Conservation (phyloP, 2,888 invertebrate genomes). For the Ormyrus nitidulus region DNA sequence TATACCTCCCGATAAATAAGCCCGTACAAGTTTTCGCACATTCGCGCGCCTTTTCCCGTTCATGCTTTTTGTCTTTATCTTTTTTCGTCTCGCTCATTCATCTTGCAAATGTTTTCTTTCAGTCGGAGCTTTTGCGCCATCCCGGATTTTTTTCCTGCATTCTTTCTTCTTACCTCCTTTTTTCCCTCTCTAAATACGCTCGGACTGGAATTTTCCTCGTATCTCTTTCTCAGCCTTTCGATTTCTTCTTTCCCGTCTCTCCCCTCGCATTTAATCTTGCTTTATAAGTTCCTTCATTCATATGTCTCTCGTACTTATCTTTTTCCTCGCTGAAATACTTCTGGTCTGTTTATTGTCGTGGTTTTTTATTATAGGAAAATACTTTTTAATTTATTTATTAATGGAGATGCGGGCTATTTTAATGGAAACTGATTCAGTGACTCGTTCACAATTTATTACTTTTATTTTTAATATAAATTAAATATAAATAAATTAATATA, state of each 20-base stretch:
- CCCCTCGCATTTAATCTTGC: slow-evolving; percentile 21
- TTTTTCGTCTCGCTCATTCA: background rate
- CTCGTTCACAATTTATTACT: no score
- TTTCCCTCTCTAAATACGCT: slow-evolving; percentile 1
- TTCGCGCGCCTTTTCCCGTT: slow-evolving; percentile 20
- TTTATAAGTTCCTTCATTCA: slow-evolving; percentile 20
- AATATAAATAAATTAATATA: no score
- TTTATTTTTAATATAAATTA: no score
- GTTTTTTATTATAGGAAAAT: no score
- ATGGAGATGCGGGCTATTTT: no score
- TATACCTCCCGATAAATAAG: background rate
- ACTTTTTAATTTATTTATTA: no score
- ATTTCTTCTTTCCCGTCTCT: slow-evolving; percentile 14
- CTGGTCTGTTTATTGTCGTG: no score
- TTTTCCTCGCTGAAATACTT: no score
- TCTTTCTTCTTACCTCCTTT: background rate
- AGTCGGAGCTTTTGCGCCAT: background rate
- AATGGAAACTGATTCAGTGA: no score
- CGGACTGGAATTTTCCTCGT: background rate
- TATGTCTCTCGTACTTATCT: no score
- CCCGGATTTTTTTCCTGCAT: background rate
- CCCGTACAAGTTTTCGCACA: background rate
- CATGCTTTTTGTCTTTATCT: background rate
- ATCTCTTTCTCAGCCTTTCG: slow-evolving; percentile 18
- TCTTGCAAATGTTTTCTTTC: slow-evolving; percentile 23